phyloP scores from a whole-genome alignment of 30 jellyfish, hydroid and myxozoan genomes.

The Cassiopea andromeda region DNA sequence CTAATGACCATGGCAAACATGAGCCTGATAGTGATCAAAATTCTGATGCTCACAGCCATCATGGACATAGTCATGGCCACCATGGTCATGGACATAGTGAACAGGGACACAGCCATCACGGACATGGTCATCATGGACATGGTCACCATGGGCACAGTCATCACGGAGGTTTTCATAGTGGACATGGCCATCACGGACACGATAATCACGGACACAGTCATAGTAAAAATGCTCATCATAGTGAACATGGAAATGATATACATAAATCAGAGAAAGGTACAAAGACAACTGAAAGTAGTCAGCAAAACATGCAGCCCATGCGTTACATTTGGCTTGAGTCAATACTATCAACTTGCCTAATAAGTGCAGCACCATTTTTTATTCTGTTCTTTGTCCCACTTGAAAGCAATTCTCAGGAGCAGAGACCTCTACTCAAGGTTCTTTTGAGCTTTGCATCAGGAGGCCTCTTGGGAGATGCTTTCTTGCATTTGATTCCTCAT shows the following conservation, averaged over 20 bases:
- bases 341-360: conserved; percentile 82
- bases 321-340: conserved; percentile 91
- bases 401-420: conserved; percentile 83
- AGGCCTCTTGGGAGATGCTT: conserved; percentile 97
- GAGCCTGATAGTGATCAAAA: conserved; percentile 28
- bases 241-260: neutral
- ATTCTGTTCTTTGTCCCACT: conserved; percentile 91
- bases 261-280: conserved; percentile 43
- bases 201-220: too few species aligned
- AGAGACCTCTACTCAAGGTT: conserved; percentile 82
- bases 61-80: conserved; percentile 70
- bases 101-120: conserved; percentile 71
- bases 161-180: too few species aligned
- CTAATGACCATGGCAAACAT: neutral
- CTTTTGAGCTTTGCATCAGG: conserved; percentile 96
- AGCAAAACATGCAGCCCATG: conserved; percentile 13
- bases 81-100: conserved; percentile 43
- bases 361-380: conserved; percentile 98
- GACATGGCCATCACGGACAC: too few species aligned
- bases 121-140: conserved; percentile 35
- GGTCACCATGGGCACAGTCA: conserved; percentile 14
- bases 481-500: conserved; percentile 93
- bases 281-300: neutral
- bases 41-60: neutral
- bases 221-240: too few species aligned